phyloP scores from a whole-genome alignment of 2,888 invertebrate genomes.

The Clunio marinus region DNA sequence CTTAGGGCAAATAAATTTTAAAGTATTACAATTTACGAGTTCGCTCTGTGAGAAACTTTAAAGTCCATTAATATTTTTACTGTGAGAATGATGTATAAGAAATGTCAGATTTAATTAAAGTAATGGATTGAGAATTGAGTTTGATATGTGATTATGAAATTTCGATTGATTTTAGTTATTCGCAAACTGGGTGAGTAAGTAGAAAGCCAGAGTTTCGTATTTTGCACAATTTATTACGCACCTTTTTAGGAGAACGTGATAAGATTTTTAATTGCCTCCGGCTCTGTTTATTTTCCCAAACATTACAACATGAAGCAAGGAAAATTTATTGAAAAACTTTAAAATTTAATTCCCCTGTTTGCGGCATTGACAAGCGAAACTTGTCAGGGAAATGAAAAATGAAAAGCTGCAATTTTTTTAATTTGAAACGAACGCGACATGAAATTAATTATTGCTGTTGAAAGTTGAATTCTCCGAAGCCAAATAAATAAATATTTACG shows the following conservation, averaged over 20 bases:
- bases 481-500: too few species aligned
- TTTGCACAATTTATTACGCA: neutral
- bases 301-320: neutral
- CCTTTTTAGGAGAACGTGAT: neutral
- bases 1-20: neutral
- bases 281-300: neutral
- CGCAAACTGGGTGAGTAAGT: neutral
- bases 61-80: neutral
- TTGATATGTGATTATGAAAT: neutral
- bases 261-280: neutral
- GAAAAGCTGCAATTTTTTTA: too few species aligned
- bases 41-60: neutral
- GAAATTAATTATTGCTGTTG: too few species aligned
- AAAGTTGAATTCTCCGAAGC: too few species aligned
- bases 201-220: too few species aligned
- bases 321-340: too few species aligned
- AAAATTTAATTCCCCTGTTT: too few species aligned
- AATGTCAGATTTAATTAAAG: neutral
- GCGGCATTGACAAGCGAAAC: too few species aligned
- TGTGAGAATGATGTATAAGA: neutral
- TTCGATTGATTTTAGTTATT: constrained; percentile 5
- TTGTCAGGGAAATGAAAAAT: too few species aligned
- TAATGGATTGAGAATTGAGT: neutral
- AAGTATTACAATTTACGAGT: too few species aligned
- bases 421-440: too few species aligned